phyloP scores from a whole-genome alignment of 2,888 invertebrate genomes.

The Gastracanthus pulcherrimus region DNA sequence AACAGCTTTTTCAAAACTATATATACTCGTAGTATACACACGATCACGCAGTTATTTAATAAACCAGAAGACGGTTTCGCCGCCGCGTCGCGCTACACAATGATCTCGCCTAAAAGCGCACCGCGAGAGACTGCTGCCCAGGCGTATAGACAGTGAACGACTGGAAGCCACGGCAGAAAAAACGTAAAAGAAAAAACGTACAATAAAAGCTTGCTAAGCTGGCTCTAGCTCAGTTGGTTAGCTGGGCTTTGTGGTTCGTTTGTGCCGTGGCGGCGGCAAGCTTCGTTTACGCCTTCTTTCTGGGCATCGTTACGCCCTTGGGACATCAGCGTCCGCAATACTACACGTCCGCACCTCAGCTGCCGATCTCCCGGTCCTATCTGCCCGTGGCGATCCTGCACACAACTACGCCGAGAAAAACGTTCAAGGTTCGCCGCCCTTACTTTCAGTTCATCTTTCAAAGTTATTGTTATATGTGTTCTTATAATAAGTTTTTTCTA shows the following conservation, averaged over 20 bases:
- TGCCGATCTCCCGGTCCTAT: not conserved
- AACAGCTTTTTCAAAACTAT: too few relatives aligned
- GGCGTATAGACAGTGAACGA: too few relatives aligned
- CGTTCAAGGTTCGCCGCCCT: constrained; percentile 15
- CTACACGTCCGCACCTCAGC: not conserved
- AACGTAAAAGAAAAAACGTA: too few relatives aligned
- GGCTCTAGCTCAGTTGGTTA: constrained; percentile 70
- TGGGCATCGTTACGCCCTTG: constrained; percentile 70
- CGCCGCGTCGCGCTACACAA: too few relatives aligned
- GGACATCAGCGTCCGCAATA: constrained; percentile 31
- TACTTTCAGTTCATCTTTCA: not conserved
- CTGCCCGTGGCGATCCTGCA: not conserved
- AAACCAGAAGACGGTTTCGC: too few relatives aligned
- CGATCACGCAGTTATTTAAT: too few relatives aligned
- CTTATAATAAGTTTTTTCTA: not conserved
- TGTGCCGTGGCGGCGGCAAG: constrained; percentile 69
- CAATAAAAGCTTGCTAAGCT: constrained; percentile 64
- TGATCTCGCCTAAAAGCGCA: too few relatives aligned
- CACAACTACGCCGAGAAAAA: not conserved
- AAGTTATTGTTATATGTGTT: not conserved
- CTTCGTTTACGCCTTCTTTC: constrained; percentile 66
- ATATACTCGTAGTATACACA: too few relatives aligned
- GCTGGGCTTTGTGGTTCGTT: constrained; percentile 71
- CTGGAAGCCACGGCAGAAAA: too few relatives aligned
- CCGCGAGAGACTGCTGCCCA: too few relatives aligned